These are phyloP conservation scores for Calameuta idolon DNA, from an alignment of 2,888 invertebrate species.

Conservation along the genomic window DNA sequence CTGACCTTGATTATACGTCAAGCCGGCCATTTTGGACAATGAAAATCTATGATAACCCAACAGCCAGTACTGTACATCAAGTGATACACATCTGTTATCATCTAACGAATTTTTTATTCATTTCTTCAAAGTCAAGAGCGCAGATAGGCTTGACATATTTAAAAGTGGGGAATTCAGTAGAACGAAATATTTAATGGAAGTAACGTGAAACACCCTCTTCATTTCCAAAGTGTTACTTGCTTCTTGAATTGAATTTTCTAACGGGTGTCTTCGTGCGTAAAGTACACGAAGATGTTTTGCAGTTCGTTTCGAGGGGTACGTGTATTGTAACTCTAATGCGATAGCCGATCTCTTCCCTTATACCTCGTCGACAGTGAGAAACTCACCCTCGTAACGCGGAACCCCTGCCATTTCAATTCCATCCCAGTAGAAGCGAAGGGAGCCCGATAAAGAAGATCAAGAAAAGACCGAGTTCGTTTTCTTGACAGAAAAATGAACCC, in stretches of 20 bases:
- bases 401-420: not conserved
- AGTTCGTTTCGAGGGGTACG: not conserved
- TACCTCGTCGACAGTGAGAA: not conserved
- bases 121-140: too few species aligned
- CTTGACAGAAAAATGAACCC: too few species aligned
- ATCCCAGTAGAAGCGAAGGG: too few species aligned
- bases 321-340: conserved; percentile 3
- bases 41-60: not conserved
- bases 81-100: too few species aligned
- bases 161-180: too few species aligned
- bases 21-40: not conserved
- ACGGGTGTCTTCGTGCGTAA: conserved; percentile 10
- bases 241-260: not conserved
- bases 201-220: not conserved
- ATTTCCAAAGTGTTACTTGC: not conserved
- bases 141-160: too few species aligned
- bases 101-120: too few species aligned
- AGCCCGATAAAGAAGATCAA: too few species aligned
- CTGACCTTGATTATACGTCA: not conserved
- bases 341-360: not conserved
- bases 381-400: not conserved
- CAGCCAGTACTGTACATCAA: too few species aligned
- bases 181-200: not conserved
- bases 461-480: too few species aligned
- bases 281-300: not conserved